These are phyloP conservation scores for Dolichallabes microphthalmus DNA, from an alignment of 2,113 vertebrate genomes.

Conservation along the genomic window DNA sequence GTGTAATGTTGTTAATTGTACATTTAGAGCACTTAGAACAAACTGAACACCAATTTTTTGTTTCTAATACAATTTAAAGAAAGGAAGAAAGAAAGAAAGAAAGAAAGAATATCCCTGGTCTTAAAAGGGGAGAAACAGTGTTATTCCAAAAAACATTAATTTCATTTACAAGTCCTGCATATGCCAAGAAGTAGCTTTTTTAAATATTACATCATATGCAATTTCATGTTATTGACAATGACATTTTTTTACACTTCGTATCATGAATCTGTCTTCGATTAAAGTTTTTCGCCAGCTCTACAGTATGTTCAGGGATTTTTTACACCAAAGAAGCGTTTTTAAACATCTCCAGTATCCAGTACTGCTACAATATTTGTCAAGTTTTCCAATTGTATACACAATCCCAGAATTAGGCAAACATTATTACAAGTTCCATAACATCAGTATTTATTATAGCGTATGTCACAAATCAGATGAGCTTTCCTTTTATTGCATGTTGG, in stretches of 20 bases:
- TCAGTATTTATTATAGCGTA: constrained; percentile 19
- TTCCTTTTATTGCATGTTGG: constrained; percentile 4
- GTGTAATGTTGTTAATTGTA: background rate
- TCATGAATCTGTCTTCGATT: constrained; percentile 13
- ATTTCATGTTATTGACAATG: background rate
- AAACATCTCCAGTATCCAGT: background rate
- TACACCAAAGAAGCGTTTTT: constrained; percentile 46
- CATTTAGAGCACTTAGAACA: background rate
- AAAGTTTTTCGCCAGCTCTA: background rate
- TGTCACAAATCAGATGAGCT: background rate
- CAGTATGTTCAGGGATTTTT: constrained; percentile 44
- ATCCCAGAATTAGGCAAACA: background rate
- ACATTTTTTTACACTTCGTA: background rate
- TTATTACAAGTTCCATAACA: background rate
- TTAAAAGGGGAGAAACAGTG: background rate
- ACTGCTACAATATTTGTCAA: constrained; percentile 10
- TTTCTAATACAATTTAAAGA: background rate
- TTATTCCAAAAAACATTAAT: constrained; percentile 12
- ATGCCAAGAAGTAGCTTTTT: constrained; percentile 12
- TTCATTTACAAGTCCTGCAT: constrained; percentile 5
- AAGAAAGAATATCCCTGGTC: background rate
- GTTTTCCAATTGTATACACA: background rate
- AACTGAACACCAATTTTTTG: background rate
- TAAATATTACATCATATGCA: constrained; percentile 32
- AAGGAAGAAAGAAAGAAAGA: background rate